A percentile compares a stretch with the other conserved stretches of the same genome.
phyloP scores from a whole-genome alignment of 2,113 vertebrate species.

The Brienomyrus longianalis region DNA sequence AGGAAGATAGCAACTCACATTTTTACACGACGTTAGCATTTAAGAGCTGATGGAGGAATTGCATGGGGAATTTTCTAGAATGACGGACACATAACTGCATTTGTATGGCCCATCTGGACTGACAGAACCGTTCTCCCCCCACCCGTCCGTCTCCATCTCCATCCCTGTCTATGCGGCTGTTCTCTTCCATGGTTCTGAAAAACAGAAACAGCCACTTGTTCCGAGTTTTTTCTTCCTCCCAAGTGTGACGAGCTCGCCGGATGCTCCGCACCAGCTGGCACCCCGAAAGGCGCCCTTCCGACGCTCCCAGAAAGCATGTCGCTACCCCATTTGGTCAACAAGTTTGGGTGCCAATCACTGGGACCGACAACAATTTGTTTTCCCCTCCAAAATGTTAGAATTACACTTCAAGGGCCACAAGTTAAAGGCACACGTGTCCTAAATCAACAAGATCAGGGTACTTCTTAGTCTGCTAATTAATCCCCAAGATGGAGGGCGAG shows the following conservation, averaged over 20 bases:
- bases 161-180: not conserved
- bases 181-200: not conserved
- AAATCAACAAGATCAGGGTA: not conserved
- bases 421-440: not conserved
- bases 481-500: not conserved
- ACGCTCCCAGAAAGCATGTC: not conserved
- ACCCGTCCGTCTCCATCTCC: not conserved
- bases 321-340: not conserved
- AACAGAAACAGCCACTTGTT: not conserved
- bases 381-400: not conserved
- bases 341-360: not conserved
- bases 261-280: not conserved
- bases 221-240: not conserved
- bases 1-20: conserved; percentile 6
- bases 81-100: not conserved
- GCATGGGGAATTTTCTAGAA: not conserved
- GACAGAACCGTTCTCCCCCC: not conserved
- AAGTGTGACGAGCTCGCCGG: not conserved
- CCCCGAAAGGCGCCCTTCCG: not conserved
- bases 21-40: not conserved
- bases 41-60: not conserved
- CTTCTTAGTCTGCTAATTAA: not conserved
- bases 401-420: not conserved
- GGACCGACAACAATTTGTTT: not conserved
- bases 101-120: not conserved